These are phyloP conservation scores for Myocastor coypus DNA, from an alignment of 2,113 vertebrate species.

Conservation along the genomic window DNA sequence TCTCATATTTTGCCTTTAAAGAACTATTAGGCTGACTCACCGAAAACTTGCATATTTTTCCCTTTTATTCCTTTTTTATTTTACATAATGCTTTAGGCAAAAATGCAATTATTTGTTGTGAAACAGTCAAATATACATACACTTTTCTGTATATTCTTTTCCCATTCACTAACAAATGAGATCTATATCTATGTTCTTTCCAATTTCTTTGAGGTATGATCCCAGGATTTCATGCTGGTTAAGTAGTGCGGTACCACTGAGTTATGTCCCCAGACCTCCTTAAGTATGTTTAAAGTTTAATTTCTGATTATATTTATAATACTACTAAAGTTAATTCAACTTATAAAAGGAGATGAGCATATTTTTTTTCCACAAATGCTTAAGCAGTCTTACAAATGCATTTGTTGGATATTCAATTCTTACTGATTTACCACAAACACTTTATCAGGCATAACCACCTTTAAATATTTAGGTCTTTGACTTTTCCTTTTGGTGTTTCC, in stretches of 20 bases:
- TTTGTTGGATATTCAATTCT: neutral
- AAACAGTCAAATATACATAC: neutral
- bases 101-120: neutral
- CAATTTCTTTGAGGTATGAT: neutral
- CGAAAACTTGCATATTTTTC: neutral
- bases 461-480: neutral
- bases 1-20: neutral
- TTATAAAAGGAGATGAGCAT: neutral
- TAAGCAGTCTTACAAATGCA: neutral
- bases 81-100: neutral
- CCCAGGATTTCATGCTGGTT: neutral
- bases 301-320: slow-evolving; percentile 26
- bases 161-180: neutral
- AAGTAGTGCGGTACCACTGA: neutral
- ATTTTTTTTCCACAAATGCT: slow-evolving; percentile 30
- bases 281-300: neutral
- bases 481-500: neutral
- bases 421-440: neutral
- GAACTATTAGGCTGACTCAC: neutral
- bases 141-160: neutral
- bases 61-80: neutral
- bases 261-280: neutral
- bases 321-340: neutral
- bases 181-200: neutral
- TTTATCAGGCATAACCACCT: neutral